phyloP scores from a whole-genome alignment of 2,797 vertebrate genomes.

The Ceyx erithaca region DNA sequence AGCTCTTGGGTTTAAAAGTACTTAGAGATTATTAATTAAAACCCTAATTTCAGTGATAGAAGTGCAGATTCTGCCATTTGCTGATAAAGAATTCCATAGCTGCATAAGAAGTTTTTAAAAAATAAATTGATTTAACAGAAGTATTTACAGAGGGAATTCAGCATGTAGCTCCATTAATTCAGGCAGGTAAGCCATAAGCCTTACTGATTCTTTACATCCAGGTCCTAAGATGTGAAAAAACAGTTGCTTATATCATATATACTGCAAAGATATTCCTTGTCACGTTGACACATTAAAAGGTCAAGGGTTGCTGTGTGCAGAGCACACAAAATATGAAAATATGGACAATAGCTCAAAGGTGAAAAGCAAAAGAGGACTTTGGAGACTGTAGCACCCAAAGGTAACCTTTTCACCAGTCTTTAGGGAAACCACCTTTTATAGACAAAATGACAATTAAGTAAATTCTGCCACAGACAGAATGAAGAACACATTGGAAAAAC shows the following conservation, averaged over 20 bases:
- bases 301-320: background rate
- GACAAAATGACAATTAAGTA: background rate
- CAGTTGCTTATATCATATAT: background rate
- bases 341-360: background rate
- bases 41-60: background rate
- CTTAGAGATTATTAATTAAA: background rate
- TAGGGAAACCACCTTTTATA: background rate
- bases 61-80: background rate
- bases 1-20: background rate
- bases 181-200: background rate
- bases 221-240: background rate
- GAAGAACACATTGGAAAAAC: conserved; percentile 48
- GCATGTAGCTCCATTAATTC: background rate
- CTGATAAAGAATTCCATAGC: background rate
- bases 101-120: background rate
- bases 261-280: background rate
- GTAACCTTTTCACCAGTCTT: background rate
- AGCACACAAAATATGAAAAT: background rate
- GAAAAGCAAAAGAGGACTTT: background rate
- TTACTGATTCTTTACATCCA: background rate
- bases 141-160: background rate
- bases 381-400: rapidly evolving
- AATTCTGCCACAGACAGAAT: background rate
- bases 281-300: background rate
- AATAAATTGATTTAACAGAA: background rate